phyloP scores from a whole-genome alignment of 2,888 invertebrate genomes.

The Lasioglossum pauxillum region DNA sequence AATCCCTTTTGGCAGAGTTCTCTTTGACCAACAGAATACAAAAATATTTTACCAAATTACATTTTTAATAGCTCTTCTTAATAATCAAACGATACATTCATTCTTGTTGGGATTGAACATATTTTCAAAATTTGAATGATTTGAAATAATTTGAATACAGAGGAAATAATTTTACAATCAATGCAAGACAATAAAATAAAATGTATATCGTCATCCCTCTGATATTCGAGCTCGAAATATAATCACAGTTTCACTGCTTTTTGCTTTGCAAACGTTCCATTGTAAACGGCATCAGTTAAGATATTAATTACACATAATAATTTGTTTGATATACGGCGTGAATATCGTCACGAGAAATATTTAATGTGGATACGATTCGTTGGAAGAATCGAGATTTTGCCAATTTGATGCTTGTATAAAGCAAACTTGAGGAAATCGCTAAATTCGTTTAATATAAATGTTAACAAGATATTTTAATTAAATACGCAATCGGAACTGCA shows the following conservation, averaged over 20 bases:
- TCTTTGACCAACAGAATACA: too few relatives aligned
- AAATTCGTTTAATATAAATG: neutral
- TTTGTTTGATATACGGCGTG: neutral
- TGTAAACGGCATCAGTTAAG: neutral
- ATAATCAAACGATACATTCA: neutral
- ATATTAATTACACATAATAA: neutral
- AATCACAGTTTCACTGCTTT: neutral
- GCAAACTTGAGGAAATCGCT: too few relatives aligned
- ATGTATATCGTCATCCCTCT: neutral
- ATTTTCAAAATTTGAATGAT: neutral
- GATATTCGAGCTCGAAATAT: neutral
- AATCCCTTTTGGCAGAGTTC: too few relatives aligned
- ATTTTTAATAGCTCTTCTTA: too few relatives aligned
- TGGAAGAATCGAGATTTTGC: neutral
- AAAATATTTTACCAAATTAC: too few relatives aligned
- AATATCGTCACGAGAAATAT: neutral
- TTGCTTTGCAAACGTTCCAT: neutral
- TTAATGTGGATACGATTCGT: neutral
- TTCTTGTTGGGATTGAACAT: neutral
- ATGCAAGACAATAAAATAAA: neutral
- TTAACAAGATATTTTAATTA: neutral
- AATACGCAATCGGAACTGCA: too few relatives aligned
- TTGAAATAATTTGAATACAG: too few relatives aligned
- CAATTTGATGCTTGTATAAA: neutral
- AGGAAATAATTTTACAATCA: too few relatives aligned